These are phyloP conservation scores for Brachypterus glaber DNA, from an alignment of 2,888 invertebrate genomes.

Conservation along the genomic window DNA sequence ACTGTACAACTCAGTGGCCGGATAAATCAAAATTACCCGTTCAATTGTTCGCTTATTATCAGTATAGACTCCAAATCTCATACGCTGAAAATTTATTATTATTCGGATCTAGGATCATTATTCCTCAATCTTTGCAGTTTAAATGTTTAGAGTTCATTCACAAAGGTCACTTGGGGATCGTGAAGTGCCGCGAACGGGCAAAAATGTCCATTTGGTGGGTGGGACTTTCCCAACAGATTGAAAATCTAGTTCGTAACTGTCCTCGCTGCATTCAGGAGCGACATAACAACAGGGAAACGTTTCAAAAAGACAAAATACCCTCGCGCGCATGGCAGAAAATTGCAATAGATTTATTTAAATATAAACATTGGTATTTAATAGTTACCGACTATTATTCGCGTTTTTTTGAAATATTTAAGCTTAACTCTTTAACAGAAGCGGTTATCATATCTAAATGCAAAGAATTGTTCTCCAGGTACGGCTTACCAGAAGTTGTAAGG, in stretches of 20 bases:
- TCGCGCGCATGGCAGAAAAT: neutral
- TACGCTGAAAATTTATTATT: neutral
- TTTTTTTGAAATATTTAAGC: neutral
- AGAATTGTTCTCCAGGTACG: too few species aligned
- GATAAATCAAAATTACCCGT: neutral
- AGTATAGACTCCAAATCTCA: neutral
- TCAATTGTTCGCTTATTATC: neutral
- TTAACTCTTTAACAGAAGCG: too few species aligned
- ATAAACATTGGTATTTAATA: too few species aligned
- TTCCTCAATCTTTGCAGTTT: slow-evolving; percentile 4
- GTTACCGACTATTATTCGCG: too few species aligned
- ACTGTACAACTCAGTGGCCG: neutral
- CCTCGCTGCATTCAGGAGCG: slow-evolving; percentile 3
- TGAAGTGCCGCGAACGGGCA: slow-evolving; percentile 2
- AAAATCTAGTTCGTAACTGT: slow-evolving; percentile 19
- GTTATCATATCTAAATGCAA: too few species aligned
- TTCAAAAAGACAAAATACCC: neutral
- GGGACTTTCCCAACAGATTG: neutral
- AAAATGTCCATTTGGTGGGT: neutral
- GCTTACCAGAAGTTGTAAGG: slow-evolving; percentile 4
- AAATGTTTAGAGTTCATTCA: slow-evolving; percentile 3
- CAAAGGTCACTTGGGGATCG: slow-evolving; percentile 6
- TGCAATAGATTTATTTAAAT: slow-evolving; percentile 9
- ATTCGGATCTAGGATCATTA: slow-evolving; percentile 3
- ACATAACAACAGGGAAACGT: slow-evolving; percentile 6